Evolutionary conservation across 2,113 vertebrate genomes (phyloP).

Genomic region (Motacilla tschutschensis): DNA sequence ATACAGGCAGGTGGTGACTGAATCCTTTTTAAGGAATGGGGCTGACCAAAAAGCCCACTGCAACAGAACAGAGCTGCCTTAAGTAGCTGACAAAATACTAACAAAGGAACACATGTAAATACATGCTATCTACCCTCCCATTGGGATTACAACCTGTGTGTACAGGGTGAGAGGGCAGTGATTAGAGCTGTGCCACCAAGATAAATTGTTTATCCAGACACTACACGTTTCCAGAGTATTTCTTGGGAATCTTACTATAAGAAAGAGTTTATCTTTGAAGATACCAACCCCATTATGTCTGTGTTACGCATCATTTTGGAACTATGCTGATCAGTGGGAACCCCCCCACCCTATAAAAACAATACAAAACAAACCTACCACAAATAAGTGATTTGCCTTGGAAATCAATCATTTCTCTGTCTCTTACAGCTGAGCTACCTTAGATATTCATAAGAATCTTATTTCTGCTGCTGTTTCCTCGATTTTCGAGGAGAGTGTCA

Average conservation of each 20-base stretch:
- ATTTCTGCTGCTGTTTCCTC: slow-evolving; percentile 50
- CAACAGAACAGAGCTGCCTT: slow-evolving; percentile 68
- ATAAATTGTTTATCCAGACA: slow-evolving; percentile 74
- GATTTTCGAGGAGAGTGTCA: slow-evolving; percentile 44
- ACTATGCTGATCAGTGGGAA: slow-evolving; percentile 7
- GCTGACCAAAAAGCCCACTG: slow-evolving; percentile 61
- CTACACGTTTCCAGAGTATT: slow-evolving; percentile 55
- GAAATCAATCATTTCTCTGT: slow-evolving; percentile 18
- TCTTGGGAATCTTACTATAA: slow-evolving; percentile 51
- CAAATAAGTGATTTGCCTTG: slow-evolving; percentile 39
- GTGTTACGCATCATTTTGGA: slow-evolving; percentile 13
- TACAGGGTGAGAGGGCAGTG: slow-evolving; percentile 76
- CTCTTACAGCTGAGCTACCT: slow-evolving; percentile 26
- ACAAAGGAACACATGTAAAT: slow-evolving; percentile 90
- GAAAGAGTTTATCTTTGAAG: slow-evolving; percentile 60
- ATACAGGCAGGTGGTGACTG: slow-evolving; percentile 60
- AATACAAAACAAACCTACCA: slow-evolving; percentile 25
- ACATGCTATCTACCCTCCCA: slow-evolving; percentile 82
- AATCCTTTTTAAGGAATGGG: slow-evolving; percentile 54
- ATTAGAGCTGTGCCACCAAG: slow-evolving; percentile 73
- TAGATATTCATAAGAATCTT: slow-evolving; percentile 42
- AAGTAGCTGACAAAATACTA: slow-evolving; percentile 82
- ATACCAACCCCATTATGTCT: slow-evolving; percentile 26
- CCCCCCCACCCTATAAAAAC: slow-evolving; percentile 26
- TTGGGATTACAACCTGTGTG: slow-evolving; percentile 85